Conservation (phyloP, 1,140 invertebrate species). For the Zaprionus nigranus region DNA sequence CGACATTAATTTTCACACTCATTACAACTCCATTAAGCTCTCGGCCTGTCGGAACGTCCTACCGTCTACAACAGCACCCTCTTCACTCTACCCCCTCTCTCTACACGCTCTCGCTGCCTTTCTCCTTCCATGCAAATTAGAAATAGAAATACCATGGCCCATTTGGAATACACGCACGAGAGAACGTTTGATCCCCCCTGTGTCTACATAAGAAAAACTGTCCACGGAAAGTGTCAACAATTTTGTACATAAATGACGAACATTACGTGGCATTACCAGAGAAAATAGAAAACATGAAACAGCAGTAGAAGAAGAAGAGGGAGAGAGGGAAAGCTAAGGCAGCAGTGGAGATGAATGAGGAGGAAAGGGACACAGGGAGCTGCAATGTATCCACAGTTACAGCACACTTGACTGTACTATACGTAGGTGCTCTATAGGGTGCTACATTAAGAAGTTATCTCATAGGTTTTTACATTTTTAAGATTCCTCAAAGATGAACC, state of each 20-base stretch:
- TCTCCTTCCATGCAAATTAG: conserved; percentile 21
- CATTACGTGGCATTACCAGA: conserved; percentile 52
- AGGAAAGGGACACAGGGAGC: not conserved
- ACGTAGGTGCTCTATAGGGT: no score
- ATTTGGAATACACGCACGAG: conserved; percentile 69
- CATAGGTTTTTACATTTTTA: no score
- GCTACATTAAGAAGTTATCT: no score
- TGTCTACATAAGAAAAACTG: conserved; percentile 8
- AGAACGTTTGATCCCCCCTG: conserved; percentile 34
- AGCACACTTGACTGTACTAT: no score
- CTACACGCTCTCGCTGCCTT: not conserved
- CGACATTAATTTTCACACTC: conserved; percentile 83
- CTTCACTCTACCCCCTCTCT: not conserved
- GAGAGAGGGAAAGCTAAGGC: not conserved
- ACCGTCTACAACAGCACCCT: conserved; percentile 15
- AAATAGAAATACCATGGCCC: conserved; percentile 60
- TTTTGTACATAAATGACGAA: conserved; percentile 68
- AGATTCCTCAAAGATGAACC: no score
- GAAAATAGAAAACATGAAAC: conserved; percentile 41
- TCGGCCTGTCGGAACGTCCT: conserved; percentile 29
- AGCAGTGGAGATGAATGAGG: not conserved
- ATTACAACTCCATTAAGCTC: conserved; percentile 80
- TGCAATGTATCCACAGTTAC: no score
- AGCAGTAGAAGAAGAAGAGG: conserved; percentile 22
- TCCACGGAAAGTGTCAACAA: conserved; percentile 65